Conservation (phyloP, 2,888 invertebrate species). For the Drosophila emarginata region DNA sequence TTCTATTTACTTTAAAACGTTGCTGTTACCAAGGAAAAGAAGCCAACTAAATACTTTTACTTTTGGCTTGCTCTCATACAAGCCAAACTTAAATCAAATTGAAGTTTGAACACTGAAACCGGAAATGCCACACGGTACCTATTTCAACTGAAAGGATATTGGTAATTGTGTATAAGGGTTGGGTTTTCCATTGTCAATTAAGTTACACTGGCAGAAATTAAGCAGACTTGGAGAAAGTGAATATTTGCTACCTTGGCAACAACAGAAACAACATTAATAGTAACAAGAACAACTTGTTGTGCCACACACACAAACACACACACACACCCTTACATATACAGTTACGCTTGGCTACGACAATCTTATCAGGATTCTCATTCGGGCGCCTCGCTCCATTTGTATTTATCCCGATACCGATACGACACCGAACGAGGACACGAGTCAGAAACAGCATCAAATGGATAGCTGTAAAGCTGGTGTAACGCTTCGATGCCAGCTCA, state of each 20-base stretch:
- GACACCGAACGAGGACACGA: slow-evolving; percentile 44
- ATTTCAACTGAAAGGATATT: slow-evolving; percentile 44
- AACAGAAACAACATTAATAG: slow-evolving; percentile 27
- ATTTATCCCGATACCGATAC: slow-evolving; percentile 50
- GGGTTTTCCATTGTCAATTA: slow-evolving; percentile 52
- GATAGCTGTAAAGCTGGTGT: slow-evolving; percentile 62
- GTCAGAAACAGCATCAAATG: slow-evolving; percentile 31
- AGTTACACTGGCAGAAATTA: slow-evolving; percentile 54
- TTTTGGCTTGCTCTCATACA: slow-evolving; percentile 13
- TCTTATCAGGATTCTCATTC: slow-evolving; percentile 58
- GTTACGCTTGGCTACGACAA: slow-evolving; percentile 29
- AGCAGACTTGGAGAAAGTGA: slow-evolving; percentile 18
- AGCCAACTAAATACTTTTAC: slow-evolving; percentile 38
- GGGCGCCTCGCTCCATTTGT: slow-evolving; percentile 75
- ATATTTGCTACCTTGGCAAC: slow-evolving; percentile 33
- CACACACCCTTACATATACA: slow-evolving; percentile 20
- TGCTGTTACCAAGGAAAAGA: slow-evolving; percentile 29
- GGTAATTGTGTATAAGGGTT: slow-evolving; percentile 22
- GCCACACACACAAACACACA: slow-evolving; percentile 26
- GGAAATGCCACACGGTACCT: slow-evolving; percentile 45
- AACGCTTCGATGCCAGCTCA: slow-evolving; percentile 62
- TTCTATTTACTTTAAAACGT: slow-evolving; percentile 7
- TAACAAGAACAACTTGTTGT: slow-evolving; percentile 42
- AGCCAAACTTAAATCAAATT: slow-evolving; percentile 61
- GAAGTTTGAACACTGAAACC: slow-evolving; percentile 46